These are phyloP conservation scores for Trematocara macrostoma DNA, from an alignment of 2,113 vertebrate genomes.

Conservation along the genomic window DNA sequence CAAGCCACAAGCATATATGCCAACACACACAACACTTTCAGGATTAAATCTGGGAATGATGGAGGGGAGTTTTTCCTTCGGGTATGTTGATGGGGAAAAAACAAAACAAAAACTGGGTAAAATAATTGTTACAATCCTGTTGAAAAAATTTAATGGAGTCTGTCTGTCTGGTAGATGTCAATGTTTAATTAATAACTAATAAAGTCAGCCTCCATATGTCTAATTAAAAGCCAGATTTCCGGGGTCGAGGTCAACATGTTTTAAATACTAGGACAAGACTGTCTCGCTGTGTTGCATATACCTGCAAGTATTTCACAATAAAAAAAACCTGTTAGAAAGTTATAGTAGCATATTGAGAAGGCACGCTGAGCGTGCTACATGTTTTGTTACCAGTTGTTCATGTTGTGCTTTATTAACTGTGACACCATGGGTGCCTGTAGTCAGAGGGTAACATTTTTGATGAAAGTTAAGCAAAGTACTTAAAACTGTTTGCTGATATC, in stretches of 20 bases:
- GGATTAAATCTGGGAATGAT: conserved; percentile 95
- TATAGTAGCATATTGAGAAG: background rate
- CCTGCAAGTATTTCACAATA: background rate
- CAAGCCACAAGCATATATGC: conserved; percentile 92
- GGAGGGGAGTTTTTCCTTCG: conserved; percentile 91
- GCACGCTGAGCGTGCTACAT: background rate
- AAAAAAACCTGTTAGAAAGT: background rate
- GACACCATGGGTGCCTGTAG: background rate
- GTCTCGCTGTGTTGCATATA: background rate
- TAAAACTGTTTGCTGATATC: background rate
- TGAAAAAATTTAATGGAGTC: background rate
- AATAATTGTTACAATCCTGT: background rate
- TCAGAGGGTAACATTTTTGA: background rate
- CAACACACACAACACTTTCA: conserved; percentile 94
- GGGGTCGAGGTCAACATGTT: background rate
- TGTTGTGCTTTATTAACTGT: background rate
- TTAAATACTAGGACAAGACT: background rate
- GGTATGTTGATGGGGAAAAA: conserved; percentile 65
- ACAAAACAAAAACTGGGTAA: background rate
- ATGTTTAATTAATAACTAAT: background rate
- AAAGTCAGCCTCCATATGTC: background rate
- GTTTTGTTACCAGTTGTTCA: background rate
- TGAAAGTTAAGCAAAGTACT: background rate
- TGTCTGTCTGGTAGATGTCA: background rate
- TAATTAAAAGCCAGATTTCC: background rate